Conservation (phyloP, 2,113 vertebrate species). For the Lucifuga dentata region DNA sequence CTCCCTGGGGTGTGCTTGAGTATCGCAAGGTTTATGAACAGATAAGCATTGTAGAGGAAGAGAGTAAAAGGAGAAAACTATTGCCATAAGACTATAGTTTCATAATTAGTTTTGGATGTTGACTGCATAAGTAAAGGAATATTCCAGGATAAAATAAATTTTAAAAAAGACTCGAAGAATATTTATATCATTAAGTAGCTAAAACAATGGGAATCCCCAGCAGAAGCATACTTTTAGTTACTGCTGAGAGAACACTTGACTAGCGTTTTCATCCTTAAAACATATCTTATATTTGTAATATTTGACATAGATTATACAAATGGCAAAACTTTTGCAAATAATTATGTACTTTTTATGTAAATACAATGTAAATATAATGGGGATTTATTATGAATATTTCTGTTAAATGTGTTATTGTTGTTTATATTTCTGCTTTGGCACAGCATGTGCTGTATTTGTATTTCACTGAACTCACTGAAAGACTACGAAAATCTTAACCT, state of each 20-base stretch:
- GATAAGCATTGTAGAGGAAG: constrained; percentile 7
- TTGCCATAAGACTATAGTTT: neutral
- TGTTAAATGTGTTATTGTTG: no score
- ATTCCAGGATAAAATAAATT: neutral
- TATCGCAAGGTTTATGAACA: constrained; percentile 21
- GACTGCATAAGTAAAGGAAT: rapidly evolving
- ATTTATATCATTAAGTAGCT: neutral
- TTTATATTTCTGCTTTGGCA: no score
- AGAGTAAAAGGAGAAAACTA: neutral
- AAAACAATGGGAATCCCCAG: neutral
- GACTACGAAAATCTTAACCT: neutral
- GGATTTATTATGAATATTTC: no score
- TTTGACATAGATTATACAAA: no score
- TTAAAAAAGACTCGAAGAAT: no score
- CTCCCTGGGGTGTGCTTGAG: constrained; percentile 17
- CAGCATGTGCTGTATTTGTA: neutral
- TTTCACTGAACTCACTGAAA: neutral
- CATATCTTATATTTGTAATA: neutral
- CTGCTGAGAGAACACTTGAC: no score
- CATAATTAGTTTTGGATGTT: neutral
- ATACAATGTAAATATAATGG: no score
- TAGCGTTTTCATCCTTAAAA: no score
- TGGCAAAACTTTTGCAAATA: no score
- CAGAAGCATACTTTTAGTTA: neutral
- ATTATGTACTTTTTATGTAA: no score